Evolutionary conservation across 2,888 invertebrate genomes (phyloP).

Genomic region (Tinea pellionella): DNA sequence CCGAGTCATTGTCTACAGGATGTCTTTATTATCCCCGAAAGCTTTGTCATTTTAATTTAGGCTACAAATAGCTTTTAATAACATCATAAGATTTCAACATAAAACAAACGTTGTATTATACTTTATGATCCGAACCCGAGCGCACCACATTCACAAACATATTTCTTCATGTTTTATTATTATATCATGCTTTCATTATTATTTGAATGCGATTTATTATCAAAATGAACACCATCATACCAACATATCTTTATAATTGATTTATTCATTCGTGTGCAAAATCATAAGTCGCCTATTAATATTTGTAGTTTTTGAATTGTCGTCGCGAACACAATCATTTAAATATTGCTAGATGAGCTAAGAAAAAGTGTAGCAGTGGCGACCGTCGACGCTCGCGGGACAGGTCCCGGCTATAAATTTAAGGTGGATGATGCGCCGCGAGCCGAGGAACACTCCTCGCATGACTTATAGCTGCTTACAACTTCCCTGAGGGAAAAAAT

Average conservation of each 20-base stretch:
- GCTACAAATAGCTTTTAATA: constrained; percentile 59
- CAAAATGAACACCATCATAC: no score
- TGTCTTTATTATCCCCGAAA: background rate
- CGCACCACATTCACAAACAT: background rate
- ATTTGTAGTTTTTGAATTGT: no score
- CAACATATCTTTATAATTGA: no score
- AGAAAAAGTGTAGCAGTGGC: background rate
- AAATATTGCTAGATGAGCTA: background rate
- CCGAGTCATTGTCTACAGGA: constrained; percentile 10
- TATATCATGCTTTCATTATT: background rate
- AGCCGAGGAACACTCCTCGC: background rate
- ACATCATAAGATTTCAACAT: constrained; percentile 34
- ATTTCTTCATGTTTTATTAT: background rate
- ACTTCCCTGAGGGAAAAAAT: constrained; percentile 1
- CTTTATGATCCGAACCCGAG: background rate
- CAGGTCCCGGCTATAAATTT: constrained; percentile 8
- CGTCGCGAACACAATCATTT: no score
- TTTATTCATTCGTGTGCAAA: no score
- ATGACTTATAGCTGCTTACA: constrained; percentile 10
- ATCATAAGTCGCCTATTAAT: no score
- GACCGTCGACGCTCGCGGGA: background rate
- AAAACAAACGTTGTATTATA: background rate
- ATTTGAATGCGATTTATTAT: no score
- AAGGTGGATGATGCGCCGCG: constrained; percentile 9
- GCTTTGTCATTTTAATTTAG: constrained; percentile 45